Evolutionary conservation across 1,140 invertebrate genomes (phyloP), one percentile per base, ranked within the genome.

Genomic region (Odontomachus brunneus): DNA sequence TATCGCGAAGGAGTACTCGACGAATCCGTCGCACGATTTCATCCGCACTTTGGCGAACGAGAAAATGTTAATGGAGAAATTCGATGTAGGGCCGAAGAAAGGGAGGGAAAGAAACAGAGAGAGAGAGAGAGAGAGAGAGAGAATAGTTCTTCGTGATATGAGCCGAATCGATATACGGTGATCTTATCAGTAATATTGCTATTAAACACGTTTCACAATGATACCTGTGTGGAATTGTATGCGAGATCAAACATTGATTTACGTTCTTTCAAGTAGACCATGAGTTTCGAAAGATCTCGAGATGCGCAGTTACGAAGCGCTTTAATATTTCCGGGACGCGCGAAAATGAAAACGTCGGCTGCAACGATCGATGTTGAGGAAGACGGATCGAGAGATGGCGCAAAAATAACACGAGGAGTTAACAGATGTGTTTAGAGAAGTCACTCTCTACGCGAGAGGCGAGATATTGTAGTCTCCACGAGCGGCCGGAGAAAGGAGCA

Each of bases 371-470:
- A 78, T 29, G 33, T 15, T 26, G 44, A 66, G 55, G 12, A 59
- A 59, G 51, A 48, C 22, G 22, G 63, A 78, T 69, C 33, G 22
- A 80, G 22, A 69, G 33, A 69, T 57, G 22, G 51, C 17, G 14
- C 12, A 26, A 38, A 22, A 76, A 69, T 55, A 69, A 69, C 11
- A 26, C 5, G 19, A 67, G 67, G 51, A 57, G 75, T 80, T 71
- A 69, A 80, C 65, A 48, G 65, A 80, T 48, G 65, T 80, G 65
- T 80, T 80, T 80, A 80, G 69, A 69, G 33, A 71, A 80, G 38
- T 69, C 65, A 44, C 51, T 80, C 74, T 66, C 24, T 48, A 76
- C 53, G 51, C 17, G 65, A 80, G 65, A 69, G 75, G 17, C 19
- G 65, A 48, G 65, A 71, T 80, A 80, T 71, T 80, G 53, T 44